A percentile compares a stretch with the other conserved stretches of the same genome.
Evolutionary conservation across 2,797 vertebrate genomes (phyloP).

Genomic region (Onychomys arenicola): DNA sequence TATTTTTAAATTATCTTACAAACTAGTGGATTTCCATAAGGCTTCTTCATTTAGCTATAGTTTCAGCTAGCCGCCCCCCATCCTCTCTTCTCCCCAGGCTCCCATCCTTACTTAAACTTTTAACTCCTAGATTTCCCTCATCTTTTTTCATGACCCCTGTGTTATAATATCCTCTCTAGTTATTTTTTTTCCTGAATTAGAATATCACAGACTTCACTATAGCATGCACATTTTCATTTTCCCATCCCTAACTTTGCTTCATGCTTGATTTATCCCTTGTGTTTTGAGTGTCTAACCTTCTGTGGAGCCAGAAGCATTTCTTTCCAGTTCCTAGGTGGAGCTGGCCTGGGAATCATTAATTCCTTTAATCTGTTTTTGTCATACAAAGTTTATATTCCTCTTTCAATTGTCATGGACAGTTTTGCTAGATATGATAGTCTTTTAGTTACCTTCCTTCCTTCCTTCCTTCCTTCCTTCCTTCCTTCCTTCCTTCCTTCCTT

Average conservation of each 20-base stretch:
- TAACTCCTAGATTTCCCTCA: background rate
- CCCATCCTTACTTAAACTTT: background rate
- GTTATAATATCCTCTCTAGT: background rate
- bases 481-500: background rate
- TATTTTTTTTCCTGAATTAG: background rate
- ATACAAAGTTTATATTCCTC: background rate
- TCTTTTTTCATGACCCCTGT: background rate
- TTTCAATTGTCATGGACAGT: background rate
- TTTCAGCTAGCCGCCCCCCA: background rate
- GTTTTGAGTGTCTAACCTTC: background rate
- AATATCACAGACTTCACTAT: background rate
- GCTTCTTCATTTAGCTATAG: background rate
- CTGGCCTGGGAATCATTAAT: background rate
- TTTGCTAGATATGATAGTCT: background rate
- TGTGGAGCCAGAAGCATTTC: background rate
- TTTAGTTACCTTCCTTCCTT: background rate
- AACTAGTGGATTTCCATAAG: background rate
- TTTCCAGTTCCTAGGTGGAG: background rate
- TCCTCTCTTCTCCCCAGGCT: background rate
- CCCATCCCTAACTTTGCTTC: background rate
- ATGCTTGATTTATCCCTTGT: background rate
- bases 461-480: background rate
- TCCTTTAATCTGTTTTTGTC: background rate
- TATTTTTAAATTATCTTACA: background rate
- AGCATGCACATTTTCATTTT: background rate